These are phyloP conservation scores for Podarcis lilfordi DNA, from an alignment of 2,797 vertebrate species.

Conservation along the genomic window DNA sequence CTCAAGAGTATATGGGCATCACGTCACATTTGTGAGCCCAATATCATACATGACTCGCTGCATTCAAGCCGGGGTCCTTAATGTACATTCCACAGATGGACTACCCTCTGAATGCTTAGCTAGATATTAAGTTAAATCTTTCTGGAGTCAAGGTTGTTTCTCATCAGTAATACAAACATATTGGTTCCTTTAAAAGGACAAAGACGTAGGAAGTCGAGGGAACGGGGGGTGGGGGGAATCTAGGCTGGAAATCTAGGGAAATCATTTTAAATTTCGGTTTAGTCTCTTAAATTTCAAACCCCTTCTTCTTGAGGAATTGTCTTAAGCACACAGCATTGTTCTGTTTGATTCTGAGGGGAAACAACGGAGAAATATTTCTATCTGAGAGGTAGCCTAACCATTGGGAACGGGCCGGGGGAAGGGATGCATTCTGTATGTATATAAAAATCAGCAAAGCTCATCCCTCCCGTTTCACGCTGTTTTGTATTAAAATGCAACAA, in stretches of 20 bases:
- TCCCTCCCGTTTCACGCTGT: conserved; percentile 46
- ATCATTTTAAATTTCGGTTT: conserved; percentile 65
- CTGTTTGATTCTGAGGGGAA: conserved; percentile 45
- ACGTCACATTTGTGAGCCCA: conserved; percentile 88
- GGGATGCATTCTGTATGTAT: neutral
- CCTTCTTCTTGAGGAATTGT: conserved; percentile 61
- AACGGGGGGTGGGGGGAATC: conserved; percentile 48
- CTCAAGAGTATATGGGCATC: conserved; percentile 90
- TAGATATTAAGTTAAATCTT: conserved; percentile 87
- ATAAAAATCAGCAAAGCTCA: conserved; percentile 27
- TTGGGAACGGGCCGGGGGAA: conserved; percentile 28
- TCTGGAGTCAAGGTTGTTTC: conserved; percentile 85
- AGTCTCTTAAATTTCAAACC: conserved; percentile 61
- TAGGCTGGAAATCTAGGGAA: conserved; percentile 68
- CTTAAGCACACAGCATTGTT: conserved; percentile 24
- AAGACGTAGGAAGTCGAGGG: conserved; percentile 71
- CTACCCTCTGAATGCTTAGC: conserved; percentile 80
- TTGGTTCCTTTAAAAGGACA: conserved; percentile 84
- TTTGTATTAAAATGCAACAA: conserved; percentile 48
- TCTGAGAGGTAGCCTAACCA: conserved; percentile 11
- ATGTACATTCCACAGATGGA: conserved; percentile 79
- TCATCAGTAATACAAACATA: conserved; percentile 84
- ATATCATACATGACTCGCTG: conserved; percentile 86
- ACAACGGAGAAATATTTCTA: conserved; percentile 31
- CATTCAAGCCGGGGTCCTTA: conserved; percentile 79